Percentiles rank a stretch among this genome's conserved stretches.
Conservation (phyloP, 2,113 vertebrate species). For the Pithys albifrons region DNA sequence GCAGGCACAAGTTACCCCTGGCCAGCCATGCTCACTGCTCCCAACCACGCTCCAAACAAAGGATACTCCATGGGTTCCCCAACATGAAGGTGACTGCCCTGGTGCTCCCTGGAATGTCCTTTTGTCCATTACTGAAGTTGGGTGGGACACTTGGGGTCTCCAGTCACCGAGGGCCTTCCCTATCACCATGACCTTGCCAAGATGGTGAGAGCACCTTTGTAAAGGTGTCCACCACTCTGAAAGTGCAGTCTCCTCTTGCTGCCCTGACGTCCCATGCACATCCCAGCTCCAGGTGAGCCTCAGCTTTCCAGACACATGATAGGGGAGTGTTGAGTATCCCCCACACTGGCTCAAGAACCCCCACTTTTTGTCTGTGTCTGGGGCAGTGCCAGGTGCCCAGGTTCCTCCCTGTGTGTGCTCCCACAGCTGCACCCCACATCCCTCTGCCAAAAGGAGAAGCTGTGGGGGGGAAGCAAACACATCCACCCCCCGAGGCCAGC, state of each 20-base stretch:
- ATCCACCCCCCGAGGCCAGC: not conserved
- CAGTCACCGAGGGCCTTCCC: not conserved
- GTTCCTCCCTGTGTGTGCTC: rapidly evolving
- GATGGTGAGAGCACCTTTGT: not conserved
- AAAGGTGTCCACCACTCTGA: not conserved
- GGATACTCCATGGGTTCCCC: not conserved
- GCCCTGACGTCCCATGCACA: not conserved
- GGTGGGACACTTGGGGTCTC: not conserved
- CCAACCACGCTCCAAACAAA: not conserved
- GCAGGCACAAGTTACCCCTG: not conserved
- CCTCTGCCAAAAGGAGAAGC: not conserved
- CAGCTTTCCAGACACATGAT: rapidly evolving
- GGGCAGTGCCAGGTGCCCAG: rapidly evolving
- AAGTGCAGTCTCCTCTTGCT: not conserved
- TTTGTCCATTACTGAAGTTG: not conserved
- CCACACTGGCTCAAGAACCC: not conserved
- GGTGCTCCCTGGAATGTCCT: not conserved
- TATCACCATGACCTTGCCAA: not conserved
- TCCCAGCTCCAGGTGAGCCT: not conserved
- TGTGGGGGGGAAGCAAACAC: not conserved
- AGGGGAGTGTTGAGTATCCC: not conserved
- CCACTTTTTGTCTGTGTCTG: rapidly evolving
- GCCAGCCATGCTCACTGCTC: not conserved
- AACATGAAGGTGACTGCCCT: rapidly evolving
- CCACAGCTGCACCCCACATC: not conserved